A percentile compares a stretch with the other conserved stretches of the same genome.
These are phyloP conservation scores for Drosophila carrolli DNA, from an alignment of 1,140 invertebrate species.

Conservation along the genomic window DNA sequence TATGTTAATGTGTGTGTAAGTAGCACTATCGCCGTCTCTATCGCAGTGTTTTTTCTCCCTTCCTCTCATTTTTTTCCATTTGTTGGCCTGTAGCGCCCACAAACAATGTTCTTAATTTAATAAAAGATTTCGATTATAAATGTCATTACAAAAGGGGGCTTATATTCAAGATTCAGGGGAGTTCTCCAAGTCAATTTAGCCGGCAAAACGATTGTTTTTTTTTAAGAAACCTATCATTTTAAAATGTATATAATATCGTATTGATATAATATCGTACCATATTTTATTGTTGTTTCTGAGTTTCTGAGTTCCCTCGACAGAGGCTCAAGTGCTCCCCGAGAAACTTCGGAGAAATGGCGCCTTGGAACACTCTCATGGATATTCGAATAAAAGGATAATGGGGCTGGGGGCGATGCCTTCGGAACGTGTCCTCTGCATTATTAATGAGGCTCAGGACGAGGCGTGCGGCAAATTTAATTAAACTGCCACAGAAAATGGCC, in stretches of 20 bases:
- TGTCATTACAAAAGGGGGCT: conserved; percentile 48
- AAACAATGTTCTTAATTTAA: conserved; percentile 81
- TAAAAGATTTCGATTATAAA: conserved; percentile 81
- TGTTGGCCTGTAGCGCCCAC: conserved; percentile 34
- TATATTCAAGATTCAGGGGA: background rate
- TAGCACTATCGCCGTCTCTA: conserved; percentile 18
- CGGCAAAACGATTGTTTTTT: background rate
- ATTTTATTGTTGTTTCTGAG: background rate
- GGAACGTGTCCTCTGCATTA: conserved; percentile 63
- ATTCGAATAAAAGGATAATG: conserved; percentile 37
- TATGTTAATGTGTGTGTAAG: conserved; percentile 74
- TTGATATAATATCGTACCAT: too few relatives aligned
- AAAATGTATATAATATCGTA: too few relatives aligned
- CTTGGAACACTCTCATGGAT: conserved; percentile 19
- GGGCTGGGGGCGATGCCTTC: conserved; percentile 3
- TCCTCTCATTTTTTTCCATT: conserved; percentile 1
- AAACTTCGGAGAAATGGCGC: conserved; percentile 24
- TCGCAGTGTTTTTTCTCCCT: background rate
- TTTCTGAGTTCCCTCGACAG: background rate
- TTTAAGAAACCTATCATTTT: too few relatives aligned
- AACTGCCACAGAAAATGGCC: conserved; percentile 51
- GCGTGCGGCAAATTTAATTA: conserved; percentile 68
- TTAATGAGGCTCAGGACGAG: conserved; percentile 62
- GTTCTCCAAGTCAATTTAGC: conserved; percentile 7
- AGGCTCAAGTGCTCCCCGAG: background rate